Conservation (phyloP, 1,140 invertebrate species). For the Drosophila baimaii region DNA sequence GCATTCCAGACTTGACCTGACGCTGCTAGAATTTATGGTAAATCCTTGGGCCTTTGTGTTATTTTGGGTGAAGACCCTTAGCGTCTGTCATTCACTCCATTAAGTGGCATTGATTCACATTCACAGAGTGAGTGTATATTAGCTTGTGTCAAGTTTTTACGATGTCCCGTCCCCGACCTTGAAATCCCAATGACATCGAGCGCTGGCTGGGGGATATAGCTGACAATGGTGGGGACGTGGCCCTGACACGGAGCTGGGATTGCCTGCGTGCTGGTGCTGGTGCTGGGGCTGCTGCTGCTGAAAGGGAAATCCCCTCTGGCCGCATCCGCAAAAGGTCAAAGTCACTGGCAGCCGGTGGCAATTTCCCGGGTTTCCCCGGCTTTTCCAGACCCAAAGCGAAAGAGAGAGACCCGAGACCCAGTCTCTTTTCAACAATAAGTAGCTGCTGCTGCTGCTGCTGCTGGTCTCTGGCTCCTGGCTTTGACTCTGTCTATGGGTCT, state of each 20-base stretch:
- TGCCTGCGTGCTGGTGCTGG: conserved; percentile 44
- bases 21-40: background rate
- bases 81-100: conserved; percentile 2
- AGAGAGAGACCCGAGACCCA: conserved; percentile 26
- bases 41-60: background rate
- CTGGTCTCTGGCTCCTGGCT: conserved; percentile 31
- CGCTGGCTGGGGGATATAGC: conserved; percentile 2
- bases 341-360: conserved; percentile 51
- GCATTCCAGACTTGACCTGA: too few relatives aligned
- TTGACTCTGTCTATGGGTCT: conserved; percentile 6
- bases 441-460: conserved; percentile 40
- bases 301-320: conserved; percentile 45
- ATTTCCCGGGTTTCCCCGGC: conserved; percentile 37
- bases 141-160: conserved; percentile 56
- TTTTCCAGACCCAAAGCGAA: conserved; percentile 13
- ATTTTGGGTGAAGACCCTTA: background rate
- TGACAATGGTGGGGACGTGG: conserved; percentile 4
- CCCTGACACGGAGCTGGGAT: conserved; percentile 30
- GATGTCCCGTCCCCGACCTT: conserved; percentile 65
- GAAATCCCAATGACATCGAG: conserved; percentile 44
- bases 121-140: conserved; percentile 35
- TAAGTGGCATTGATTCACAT: conserved; percentile 19
- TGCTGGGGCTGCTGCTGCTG: conserved; percentile 28
- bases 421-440: conserved; percentile 65
- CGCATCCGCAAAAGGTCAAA: conserved; percentile 55